Conservation (phyloP, 2,888 invertebrate genomes). For the Rosalia funebris region DNA sequence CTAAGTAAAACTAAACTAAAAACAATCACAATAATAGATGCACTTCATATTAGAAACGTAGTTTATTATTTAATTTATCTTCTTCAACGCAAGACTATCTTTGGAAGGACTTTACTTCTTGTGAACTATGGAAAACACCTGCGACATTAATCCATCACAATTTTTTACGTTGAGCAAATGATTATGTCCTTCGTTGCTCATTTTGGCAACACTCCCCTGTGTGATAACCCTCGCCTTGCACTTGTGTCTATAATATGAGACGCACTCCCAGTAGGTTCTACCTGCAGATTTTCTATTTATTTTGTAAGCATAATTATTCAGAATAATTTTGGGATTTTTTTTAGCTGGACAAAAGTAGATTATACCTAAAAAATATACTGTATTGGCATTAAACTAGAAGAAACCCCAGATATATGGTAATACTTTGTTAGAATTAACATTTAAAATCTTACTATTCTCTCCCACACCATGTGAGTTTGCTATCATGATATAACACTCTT, state of each 20-base stretch:
- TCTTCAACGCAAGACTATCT: too few species aligned
- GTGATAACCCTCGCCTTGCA: slow-evolving; percentile 46
- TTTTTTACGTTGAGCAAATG: slow-evolving; percentile 36
- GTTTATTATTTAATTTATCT: too few species aligned
- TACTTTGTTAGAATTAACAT: too few species aligned
- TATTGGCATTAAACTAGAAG: too few species aligned
- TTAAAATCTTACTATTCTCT: too few species aligned
- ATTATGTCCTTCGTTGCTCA: slow-evolving; percentile 43
- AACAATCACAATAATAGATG: too few species aligned
- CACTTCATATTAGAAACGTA: too few species aligned
- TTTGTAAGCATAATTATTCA: slow-evolving; percentile 43
- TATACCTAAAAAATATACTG: slow-evolving; percentile 45
- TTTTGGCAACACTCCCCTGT: slow-evolving; percentile 35
- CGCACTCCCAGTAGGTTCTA: slow-evolving; percentile 47
- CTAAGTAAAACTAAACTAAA: too few species aligned
- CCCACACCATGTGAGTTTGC: too few species aligned
- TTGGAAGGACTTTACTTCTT: too few species aligned
- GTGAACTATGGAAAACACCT: slow-evolving; percentile 27
- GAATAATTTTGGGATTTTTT: slow-evolving; percentile 46
- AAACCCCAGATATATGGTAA: too few species aligned
- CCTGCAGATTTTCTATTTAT: slow-evolving; percentile 30
- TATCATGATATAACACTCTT: too few species aligned
- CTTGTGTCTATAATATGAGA: slow-evolving; percentile 44
- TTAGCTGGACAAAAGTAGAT: slow-evolving; percentile 46
- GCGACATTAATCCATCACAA: slow-evolving; percentile 20